A percentile compares a stretch with the other conserved stretches of the same genome.
phyloP scores from a whole-genome alignment of 92 coral and sea anemone genomes.

The Montipora capitata region DNA sequence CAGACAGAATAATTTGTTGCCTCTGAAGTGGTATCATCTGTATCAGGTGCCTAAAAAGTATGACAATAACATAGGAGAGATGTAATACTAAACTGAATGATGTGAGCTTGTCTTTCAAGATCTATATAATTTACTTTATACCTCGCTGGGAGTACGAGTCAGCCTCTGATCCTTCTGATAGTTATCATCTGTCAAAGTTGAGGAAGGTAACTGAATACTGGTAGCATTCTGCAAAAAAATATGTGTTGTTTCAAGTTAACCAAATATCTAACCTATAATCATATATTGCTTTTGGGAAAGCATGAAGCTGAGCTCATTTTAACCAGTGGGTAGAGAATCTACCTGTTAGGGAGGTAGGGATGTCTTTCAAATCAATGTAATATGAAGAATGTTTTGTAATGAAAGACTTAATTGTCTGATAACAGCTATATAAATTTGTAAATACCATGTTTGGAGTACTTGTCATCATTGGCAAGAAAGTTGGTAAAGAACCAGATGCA shows the following conservation, averaged over 20 bases:
- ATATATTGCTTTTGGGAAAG: conserved; percentile 31
- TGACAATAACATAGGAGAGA: conserved; percentile 39
- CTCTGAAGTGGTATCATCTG: conserved; percentile 1
- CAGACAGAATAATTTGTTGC: conserved; percentile 25
- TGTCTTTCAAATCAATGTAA: conserved; percentile 20
- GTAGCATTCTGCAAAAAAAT: conserved; percentile 22
- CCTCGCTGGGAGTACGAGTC: conserved; percentile 25
- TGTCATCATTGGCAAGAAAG: conserved; percentile 46
- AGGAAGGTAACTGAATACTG: conserved; percentile 25
- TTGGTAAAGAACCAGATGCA: conserved; percentile 17
- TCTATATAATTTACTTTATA: conserved; percentile 8
- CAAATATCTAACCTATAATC: conserved; percentile 20
- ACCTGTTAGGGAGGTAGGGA: conserved; percentile 26
- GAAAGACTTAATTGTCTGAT: conserved; percentile 25
- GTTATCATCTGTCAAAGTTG: conserved; percentile 28
- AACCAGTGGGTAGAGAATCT: conserved; percentile 25
- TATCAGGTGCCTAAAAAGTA: conserved; percentile 38
- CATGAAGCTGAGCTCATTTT: conserved; percentile 30
- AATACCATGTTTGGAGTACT: conserved; percentile 45
- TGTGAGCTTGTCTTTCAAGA: conserved; percentile 24
- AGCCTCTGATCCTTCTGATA: conserved; percentile 7
- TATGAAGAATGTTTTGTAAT: background rate
- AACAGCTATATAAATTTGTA: conserved; percentile 15
- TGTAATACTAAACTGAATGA: conserved; percentile 14
- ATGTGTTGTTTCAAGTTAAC: conserved; percentile 36